These are phyloP conservation scores for Pipistrellus pygmaeus DNA, from an alignment of 2,797 vertebrate species.

Conservation along the genomic window DNA sequence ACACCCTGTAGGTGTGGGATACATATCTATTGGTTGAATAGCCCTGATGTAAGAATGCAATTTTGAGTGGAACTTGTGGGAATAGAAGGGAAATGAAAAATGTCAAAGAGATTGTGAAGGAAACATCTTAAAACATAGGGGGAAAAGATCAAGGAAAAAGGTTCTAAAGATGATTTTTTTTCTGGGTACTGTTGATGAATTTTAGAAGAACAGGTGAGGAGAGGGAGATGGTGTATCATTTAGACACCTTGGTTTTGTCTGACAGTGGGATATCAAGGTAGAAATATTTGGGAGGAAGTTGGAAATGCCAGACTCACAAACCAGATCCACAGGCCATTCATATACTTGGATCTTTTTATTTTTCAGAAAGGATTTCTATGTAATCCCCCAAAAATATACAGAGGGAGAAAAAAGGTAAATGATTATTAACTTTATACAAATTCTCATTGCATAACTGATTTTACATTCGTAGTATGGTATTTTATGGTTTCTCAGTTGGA, in stretches of 20 bases:
- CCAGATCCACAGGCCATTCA: background rate
- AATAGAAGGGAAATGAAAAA: background rate
- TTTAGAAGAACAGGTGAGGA: background rate
- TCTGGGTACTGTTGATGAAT: background rate
- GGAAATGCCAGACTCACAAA: background rate
- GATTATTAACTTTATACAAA: background rate
- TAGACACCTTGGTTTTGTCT: background rate
- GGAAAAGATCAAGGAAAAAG: background rate
- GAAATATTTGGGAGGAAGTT: background rate
- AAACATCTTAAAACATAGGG: background rate
- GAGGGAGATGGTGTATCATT: background rate
- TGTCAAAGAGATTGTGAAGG: background rate
- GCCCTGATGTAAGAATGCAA: background rate
- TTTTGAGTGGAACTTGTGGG: background rate
- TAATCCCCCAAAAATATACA: background rate
- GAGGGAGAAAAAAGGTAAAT: conserved; percentile 35
- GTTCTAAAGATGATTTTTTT: conserved; percentile 49
- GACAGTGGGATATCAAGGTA: background rate
- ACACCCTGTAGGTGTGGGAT: background rate
- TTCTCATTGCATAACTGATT: background rate
- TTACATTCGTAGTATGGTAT: background rate
- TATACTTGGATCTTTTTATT: conserved; percentile 24
- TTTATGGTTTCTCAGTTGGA: background rate
- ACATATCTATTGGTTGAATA: background rate
- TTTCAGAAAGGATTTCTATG: conserved; percentile 60